These are phyloP conservation scores for Pseudobourletiella spinata DNA, from an alignment of 1,140 invertebrate species.

Conservation along the genomic window DNA sequence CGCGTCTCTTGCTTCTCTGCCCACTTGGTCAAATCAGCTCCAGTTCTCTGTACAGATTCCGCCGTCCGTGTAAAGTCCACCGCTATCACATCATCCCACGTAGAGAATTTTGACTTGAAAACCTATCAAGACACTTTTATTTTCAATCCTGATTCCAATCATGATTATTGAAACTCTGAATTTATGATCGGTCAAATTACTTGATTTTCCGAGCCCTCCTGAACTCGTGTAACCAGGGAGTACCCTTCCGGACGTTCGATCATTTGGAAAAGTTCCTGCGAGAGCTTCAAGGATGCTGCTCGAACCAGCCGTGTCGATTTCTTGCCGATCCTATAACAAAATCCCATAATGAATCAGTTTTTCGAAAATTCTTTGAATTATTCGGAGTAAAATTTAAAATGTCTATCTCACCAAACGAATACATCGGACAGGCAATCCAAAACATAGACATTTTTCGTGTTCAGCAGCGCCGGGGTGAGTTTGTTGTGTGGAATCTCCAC, in stretches of 20 bases:
- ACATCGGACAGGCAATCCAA: slow-evolving; percentile 91
- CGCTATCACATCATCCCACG: slow-evolving; percentile 98
- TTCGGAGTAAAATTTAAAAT: no score
- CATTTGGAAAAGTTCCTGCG: slow-evolving; percentile 88
- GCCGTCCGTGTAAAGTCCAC: slow-evolving; percentile 98
- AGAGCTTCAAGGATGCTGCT: slow-evolving; percentile 91
- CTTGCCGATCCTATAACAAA: slow-evolving; percentile 89
- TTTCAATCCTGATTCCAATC: slow-evolving; percentile 63
- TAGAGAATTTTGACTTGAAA: slow-evolving; percentile 94
- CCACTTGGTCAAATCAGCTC: slow-evolving; percentile 91
- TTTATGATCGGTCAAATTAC: no score
- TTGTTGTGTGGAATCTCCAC: slow-evolving; percentile 72
- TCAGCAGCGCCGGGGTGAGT: slow-evolving; percentile 62
- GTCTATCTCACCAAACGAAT: slow-evolving; percentile 96
- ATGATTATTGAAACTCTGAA: no score
- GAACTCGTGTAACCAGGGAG: slow-evolving; percentile 78
- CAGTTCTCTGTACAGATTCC: slow-evolving; percentile 90
- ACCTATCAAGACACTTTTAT: slow-evolving; percentile 53
- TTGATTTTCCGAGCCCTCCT: slow-evolving; percentile 69
- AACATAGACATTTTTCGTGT: slow-evolving; percentile 93
- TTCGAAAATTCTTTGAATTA: no score
- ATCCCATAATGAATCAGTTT: no score
- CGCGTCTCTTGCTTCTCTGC: slow-evolving; percentile 82
- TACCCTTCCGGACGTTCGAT: slow-evolving; percentile 74
- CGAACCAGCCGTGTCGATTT: slow-evolving; percentile 92